Evolutionary conservation across 1,140 invertebrate genomes (phyloP), one percentile per base, ranked within the genome.

Genomic region (Zeugodacus cucurbitae): DNA sequence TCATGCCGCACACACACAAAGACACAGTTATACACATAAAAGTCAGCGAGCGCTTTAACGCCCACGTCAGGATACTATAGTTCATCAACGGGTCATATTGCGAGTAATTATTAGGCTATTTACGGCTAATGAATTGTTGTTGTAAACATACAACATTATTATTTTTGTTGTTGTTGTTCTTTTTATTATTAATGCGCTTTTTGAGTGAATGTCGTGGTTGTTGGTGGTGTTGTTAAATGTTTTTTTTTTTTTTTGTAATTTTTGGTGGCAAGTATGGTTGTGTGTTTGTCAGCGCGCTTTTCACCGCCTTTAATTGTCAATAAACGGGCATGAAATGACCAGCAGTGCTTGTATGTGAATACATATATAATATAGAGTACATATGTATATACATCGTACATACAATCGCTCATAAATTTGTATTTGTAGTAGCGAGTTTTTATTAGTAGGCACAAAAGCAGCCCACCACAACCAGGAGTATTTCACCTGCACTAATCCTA

Each of bases 61-160:
- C 70, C 29, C 2, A 32, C 26, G 14, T 11, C 26, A 67, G 62
- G 29, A 54, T 54, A 54, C 48, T 54, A 32, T 5, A 67, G 29
- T 67, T 34, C 62, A 67, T 67, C 62, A 67, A 67, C 37, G 70
- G 32, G 32, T 74, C 70, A 74, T 44, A 74, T 74, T 74, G 20
- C 41, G 37, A 34, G 22, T 22, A 74, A 74, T 74, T 74, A 74
- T 74, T 74, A n/a, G 32, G 20, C 70, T n/a, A 74, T 74, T 74
- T 41, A 20, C 34, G 22, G 32, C 4, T 41, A 41, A 20, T 74
- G 37, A 74, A 74, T 41, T 74, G 70, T 74, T 41, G 20, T 74
- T 41, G 70, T 41, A 74, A 41, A 37, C 37, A 41, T 41, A 17
- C 37, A 20, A 29, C 37, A 34, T 22, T 20, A 32, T 32, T 62